A percentile compares a stretch with the other conserved stretches of the same genome.
Conservation (phyloP, 2,113 vertebrate genomes). For the Jacana jacana region DNA sequence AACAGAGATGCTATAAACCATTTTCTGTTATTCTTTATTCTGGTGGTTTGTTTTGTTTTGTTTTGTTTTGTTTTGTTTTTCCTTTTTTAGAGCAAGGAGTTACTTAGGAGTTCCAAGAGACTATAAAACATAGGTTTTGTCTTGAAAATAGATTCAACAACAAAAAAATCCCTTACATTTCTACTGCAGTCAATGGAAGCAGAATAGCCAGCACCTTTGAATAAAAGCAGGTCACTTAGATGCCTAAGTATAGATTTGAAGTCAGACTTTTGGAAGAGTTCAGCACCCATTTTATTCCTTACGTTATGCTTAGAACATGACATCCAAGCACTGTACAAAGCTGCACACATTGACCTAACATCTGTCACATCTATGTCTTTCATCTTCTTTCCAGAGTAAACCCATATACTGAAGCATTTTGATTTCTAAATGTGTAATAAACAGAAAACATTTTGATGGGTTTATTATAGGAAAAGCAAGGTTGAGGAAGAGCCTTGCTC, state of each 20-base stretch:
- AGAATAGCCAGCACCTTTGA: slow-evolving; percentile 39
- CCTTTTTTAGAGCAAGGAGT: background rate
- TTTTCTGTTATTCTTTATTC: background rate
- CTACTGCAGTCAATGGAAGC: slow-evolving; percentile 9
- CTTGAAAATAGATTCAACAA: background rate
- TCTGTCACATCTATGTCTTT: background rate
- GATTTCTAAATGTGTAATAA: background rate
- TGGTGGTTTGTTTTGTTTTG: no score
- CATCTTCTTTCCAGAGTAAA: background rate
- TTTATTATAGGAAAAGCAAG: background rate
- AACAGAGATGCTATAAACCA: background rate
- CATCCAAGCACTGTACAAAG: background rate
- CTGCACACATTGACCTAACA: background rate
- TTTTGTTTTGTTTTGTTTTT: no score
- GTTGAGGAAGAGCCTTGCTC: background rate
- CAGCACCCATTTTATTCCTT: background rate
- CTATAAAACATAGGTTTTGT: background rate
- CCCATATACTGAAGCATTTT: background rate
- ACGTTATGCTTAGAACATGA: background rate
- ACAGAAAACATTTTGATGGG: background rate
- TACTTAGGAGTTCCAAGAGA: background rate
- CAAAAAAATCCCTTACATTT: background rate
- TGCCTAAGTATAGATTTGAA: slow-evolving; percentile 53
- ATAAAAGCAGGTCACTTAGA: slow-evolving; percentile 30
- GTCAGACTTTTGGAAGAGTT: slow-evolving; percentile 15